Percentiles rank a stretch among this genome's conserved stretches.
phyloP scores from a whole-genome alignment of 1,140 invertebrate species.

The Trichomalopsis sarcophagae region DNA sequence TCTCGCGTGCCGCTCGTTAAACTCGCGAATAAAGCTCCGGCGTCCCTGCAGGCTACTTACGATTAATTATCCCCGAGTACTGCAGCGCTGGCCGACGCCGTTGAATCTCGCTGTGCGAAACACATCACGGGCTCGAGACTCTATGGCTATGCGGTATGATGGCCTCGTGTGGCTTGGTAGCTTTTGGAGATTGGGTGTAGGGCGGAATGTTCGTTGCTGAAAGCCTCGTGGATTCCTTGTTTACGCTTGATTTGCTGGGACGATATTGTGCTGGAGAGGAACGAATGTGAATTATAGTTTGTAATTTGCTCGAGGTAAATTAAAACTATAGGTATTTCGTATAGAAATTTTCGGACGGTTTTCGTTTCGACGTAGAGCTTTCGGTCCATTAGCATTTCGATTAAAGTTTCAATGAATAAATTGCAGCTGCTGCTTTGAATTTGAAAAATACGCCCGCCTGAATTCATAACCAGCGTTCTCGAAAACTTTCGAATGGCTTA shows the following conservation, averaged over 20 bases:
- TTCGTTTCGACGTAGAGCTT: too few species aligned
- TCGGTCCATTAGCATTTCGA: not conserved
- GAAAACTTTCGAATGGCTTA: not conserved
- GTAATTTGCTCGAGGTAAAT: not conserved
- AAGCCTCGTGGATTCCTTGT: not conserved
- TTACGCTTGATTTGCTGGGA: not conserved
- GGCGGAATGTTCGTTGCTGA: not conserved
- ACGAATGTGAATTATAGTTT: not conserved
- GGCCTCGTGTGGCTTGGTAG: too few species aligned
- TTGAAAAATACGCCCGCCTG: not conserved
- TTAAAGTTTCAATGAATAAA: not conserved
- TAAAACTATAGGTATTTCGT: not conserved
- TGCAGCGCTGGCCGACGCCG: not conserved
- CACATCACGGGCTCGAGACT: not conserved
- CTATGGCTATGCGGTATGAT: not conserved
- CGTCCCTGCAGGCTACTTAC: not conserved
- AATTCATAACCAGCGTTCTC: not conserved
- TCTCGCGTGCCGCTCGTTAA: constrained; percentile 20
- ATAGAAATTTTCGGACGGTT: not conserved
- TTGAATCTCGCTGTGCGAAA: not conserved
- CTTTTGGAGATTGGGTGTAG: not conserved
- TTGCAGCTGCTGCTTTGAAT: not conserved
- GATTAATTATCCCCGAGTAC: constrained; percentile 21
- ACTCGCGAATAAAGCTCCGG: constrained; percentile 26
- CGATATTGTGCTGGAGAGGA: not conserved